Evolutionary conservation across 2,113 vertebrate species (phyloP).

Genomic region (Neotragus moschatus): DNA sequence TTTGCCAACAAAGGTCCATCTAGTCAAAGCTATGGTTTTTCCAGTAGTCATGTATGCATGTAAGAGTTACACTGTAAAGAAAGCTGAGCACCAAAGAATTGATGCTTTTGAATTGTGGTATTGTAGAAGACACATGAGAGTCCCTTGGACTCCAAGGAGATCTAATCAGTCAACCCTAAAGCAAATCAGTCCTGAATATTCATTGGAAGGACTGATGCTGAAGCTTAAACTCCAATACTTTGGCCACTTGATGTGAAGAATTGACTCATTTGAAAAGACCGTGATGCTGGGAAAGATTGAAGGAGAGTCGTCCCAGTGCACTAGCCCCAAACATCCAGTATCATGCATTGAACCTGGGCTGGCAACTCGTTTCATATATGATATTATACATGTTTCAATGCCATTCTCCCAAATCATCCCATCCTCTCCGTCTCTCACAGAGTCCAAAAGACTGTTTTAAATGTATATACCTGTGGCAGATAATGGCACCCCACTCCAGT

Average conservation of each 20-base stretch:
- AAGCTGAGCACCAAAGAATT: fast-evolving
- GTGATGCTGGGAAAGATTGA: neutral
- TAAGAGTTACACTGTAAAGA: neutral
- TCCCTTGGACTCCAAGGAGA: neutral
- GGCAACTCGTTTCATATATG: too few species aligned
- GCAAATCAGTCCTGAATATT: neutral
- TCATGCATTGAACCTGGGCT: too few species aligned
- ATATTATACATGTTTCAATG: too few species aligned
- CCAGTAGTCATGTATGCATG: neutral
- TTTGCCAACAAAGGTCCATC: neutral
- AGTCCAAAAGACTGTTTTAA: too few species aligned
- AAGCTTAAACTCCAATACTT: neutral
- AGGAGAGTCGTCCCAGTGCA: neutral
- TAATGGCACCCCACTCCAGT: too few species aligned
- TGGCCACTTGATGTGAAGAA: neutral
- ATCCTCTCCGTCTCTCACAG: too few species aligned
- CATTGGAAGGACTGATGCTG: neutral
- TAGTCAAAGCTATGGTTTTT: neutral
- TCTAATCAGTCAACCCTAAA: neutral
- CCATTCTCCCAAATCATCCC: too few species aligned
- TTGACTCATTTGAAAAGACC: neutral
- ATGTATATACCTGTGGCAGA: too few species aligned
- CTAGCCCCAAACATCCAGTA: too few species aligned
- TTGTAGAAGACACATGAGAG: neutral
- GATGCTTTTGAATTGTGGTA: neutral